These are phyloP conservation scores for Pogonocherus hispidulus DNA, from an alignment of 2,888 invertebrate genomes.

Conservation along the genomic window DNA sequence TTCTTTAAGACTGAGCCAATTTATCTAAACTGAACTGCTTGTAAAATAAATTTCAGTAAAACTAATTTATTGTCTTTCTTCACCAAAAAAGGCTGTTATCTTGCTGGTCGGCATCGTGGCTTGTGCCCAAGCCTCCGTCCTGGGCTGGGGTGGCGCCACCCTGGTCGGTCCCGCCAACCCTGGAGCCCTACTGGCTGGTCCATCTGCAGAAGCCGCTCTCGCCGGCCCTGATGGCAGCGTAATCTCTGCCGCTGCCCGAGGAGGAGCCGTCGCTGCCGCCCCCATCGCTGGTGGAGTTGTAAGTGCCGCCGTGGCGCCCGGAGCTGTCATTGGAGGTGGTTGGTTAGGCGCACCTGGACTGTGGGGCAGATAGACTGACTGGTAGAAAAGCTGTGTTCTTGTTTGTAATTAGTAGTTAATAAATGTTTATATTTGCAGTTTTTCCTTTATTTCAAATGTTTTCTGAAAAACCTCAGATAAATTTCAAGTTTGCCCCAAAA, in stretches of 20 bases:
- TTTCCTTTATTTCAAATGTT: background rate
- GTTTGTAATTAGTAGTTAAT: background rate
- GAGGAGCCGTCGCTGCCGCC: constrained; percentile 66
- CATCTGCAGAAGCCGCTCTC: constrained; percentile 57
- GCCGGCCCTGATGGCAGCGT: constrained; percentile 67
- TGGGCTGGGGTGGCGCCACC: constrained; percentile 54
- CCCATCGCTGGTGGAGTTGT: constrained; percentile 61
- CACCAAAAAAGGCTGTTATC: constrained; percentile 51
- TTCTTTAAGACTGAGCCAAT: no score
- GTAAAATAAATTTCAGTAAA: no score
- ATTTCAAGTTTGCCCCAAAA: no score
- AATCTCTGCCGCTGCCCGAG: constrained; percentile 67
- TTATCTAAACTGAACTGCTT: no score
- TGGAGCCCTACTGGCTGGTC: constrained; percentile 60
- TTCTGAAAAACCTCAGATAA: no score
- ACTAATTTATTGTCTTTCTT: no score
- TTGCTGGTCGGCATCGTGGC: constrained; percentile 55
- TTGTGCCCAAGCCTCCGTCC: constrained; percentile 57
- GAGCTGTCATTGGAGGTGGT: constrained; percentile 51
- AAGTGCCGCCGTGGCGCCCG: constrained; percentile 60
- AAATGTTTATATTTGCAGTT: constrained; percentile 2
- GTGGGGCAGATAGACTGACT: constrained; percentile 35
- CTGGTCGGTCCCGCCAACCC: constrained; percentile 60
- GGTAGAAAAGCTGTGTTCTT: background rate
- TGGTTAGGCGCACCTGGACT: constrained; percentile 49